Evolutionary conservation across 2,113 vertebrate genomes (phyloP), one percentile per base, ranked within the genome.

Genomic region (Arvicanthis niloticus): DNA sequence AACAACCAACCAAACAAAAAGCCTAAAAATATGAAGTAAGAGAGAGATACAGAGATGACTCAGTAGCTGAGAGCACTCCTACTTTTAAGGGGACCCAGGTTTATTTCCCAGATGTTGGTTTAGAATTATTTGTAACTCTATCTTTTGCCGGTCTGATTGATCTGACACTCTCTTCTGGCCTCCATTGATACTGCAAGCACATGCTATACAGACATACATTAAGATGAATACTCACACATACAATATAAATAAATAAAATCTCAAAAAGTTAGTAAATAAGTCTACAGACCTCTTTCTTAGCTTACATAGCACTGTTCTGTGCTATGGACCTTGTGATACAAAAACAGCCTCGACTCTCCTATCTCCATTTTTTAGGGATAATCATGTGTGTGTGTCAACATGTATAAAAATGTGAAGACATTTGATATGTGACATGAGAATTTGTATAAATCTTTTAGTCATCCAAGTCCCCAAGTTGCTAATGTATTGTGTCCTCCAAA

Each of bases 401-500:
- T 48, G 19, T 42, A 45, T 93, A 82, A 70, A 0, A 81, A 87
- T 51, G 56, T 77, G 91, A 93, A 80, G 1, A 93, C 67, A 21
- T 62, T 48, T 92, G 24, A 91, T 86, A 93, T 75, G 29, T 37
- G 9, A 17, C 8, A 62, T 6, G 68, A 73, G 15, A 80, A 62
- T 88, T 9, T 93, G 37, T 67, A 91, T 42, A 93, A 24, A 75
- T 19, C n/a, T 94, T 88, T 96, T 67, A 56, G 13, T 82, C 72
- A 85, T 15, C 6, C 76, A 84, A 87, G 16, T 29, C 19, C 5
- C 42, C 4, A 68, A 22, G 4, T 70, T 94, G 3, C 7, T 62
- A 95, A 51, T 48, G 31, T 29, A 16, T 15, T 88, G 7, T 13
- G 2, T 13, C 7, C 4, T 95, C 81, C 45, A 31, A 81, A 92